Evolutionary conservation across 2,888 invertebrate genomes (phyloP).

Genomic region (Nowickia ferox): DNA sequence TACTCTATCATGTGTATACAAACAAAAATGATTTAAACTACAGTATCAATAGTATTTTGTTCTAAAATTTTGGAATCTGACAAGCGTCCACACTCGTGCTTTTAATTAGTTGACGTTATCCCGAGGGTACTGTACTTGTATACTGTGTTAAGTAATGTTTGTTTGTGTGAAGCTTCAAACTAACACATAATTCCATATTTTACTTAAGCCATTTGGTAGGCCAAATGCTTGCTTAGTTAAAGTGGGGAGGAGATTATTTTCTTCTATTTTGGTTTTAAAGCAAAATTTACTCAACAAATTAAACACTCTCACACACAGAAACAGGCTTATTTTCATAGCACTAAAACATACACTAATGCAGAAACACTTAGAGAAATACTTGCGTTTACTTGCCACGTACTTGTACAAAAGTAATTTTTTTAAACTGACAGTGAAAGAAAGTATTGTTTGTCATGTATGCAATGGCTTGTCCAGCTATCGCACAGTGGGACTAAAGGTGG

Average conservation of each 20-base stretch:
- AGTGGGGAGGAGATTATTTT: neutral
- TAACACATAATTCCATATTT: conserved; percentile 62
- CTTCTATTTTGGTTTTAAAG: conserved; percentile 44
- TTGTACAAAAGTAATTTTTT: neutral
- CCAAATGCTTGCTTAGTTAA: neutral
- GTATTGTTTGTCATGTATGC: too few species aligned
- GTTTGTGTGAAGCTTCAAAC: conserved; percentile 32
- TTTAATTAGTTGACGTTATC: too few species aligned
- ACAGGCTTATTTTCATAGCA: neutral
- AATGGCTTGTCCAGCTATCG: too few species aligned
- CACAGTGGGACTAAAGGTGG: too few species aligned
- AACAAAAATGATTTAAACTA: too few species aligned
- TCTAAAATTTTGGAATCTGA: too few species aligned
- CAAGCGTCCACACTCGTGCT: too few species aligned
- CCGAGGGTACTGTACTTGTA: too few species aligned
- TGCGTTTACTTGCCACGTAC: neutral
- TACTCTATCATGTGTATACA: too few species aligned
- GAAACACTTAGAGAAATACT: neutral
- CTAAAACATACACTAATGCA: neutral
- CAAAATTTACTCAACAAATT: conserved; percentile 52
- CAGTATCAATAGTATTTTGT: too few species aligned
- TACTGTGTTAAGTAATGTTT: neutral
- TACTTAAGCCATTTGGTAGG: conserved; percentile 60
- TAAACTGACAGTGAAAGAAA: too few species aligned
- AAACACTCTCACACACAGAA: neutral